A percentile compares a stretch with the other conserved stretches of the same genome.
phyloP scores from a whole-genome alignment of 1,140 invertebrate species.

The Glomeris maerens region DNA sequence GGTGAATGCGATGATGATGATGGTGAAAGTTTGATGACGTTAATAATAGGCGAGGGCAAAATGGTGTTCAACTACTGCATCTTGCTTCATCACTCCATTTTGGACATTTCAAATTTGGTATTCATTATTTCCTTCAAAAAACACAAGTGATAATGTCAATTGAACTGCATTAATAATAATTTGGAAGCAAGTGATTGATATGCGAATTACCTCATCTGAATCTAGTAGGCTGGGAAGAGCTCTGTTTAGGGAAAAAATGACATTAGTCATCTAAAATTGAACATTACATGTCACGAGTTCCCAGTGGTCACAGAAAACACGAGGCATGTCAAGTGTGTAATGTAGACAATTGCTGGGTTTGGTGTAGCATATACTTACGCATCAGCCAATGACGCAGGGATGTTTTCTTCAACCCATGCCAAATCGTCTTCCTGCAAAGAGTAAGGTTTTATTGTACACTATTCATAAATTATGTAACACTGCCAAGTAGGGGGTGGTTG shows the following conservation, averaged over 20 bases:
- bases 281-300: background rate
- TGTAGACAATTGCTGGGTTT: conserved; percentile 7
- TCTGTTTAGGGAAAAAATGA: conserved; percentile 28
- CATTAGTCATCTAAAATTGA: no score
- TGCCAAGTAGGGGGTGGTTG: no score
- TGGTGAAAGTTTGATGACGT: no score
- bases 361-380: conserved; percentile 37
- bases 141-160: conserved; percentile 1
- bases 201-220: conserved; percentile 53
- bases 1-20: no score
- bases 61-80: no score
- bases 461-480: no score
- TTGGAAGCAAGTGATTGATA: conserved; percentile 6
- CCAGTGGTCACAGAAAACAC: conserved; percentile 1
- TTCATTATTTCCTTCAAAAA: conserved; percentile 54
- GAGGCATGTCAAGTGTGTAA: no score
- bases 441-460: no score
- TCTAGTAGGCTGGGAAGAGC: conserved; percentile 60
- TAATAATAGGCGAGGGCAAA: no score
- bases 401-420: conserved; percentile 84
- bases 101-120: conserved; percentile 77
- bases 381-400: conserved; percentile 56
- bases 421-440: conserved; percentile 57
- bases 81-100: conserved; percentile 79
- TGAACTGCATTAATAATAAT: no score